A percentile compares a stretch with the other conserved stretches of the same genome.
These are phyloP conservation scores for Eurystomus gularis DNA, from an alignment of 2,113 vertebrate species.

Conservation along the genomic window DNA sequence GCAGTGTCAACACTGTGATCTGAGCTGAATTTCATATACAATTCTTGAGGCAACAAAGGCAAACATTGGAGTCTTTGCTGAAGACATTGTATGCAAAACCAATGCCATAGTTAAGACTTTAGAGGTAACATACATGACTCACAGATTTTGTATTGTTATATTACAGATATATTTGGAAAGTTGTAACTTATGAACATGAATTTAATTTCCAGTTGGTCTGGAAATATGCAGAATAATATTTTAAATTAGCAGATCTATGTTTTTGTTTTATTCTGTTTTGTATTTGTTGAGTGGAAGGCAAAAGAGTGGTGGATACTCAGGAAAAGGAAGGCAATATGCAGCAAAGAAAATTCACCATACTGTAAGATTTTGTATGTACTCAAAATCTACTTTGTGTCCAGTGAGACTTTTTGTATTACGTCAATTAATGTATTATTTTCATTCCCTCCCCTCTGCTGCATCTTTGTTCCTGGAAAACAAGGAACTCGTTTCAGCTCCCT, in stretches of 20 bases:
- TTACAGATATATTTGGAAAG: not conserved
- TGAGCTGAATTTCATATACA: not conserved
- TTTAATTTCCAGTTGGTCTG: not conserved
- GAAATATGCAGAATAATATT: not conserved
- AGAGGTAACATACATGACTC: not conserved
- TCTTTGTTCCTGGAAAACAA: not conserved
- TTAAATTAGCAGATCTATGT: not conserved
- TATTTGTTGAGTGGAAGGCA: not conserved
- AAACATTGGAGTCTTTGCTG: not conserved
- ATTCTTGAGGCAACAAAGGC: not conserved
- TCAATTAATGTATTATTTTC: not conserved
- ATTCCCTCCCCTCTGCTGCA: not conserved
- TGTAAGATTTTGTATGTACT: not conserved
- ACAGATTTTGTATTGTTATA: not conserved
- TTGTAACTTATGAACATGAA: not conserved
- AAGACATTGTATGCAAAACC: not conserved
- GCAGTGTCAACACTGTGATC: not conserved
- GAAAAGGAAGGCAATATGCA: not conserved
- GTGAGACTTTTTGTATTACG: not conserved
- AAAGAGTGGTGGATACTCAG: not conserved
- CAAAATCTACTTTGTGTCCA: not conserved
- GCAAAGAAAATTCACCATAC: not conserved
- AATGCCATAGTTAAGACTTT: not conserved
- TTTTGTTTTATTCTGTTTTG: not conserved
- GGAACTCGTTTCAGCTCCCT: too few relatives aligned